A percentile compares a stretch with the other conserved stretches of the same genome.
Conservation (phyloP, 1,140 invertebrate species). For the Pomacea maculata region DNA sequence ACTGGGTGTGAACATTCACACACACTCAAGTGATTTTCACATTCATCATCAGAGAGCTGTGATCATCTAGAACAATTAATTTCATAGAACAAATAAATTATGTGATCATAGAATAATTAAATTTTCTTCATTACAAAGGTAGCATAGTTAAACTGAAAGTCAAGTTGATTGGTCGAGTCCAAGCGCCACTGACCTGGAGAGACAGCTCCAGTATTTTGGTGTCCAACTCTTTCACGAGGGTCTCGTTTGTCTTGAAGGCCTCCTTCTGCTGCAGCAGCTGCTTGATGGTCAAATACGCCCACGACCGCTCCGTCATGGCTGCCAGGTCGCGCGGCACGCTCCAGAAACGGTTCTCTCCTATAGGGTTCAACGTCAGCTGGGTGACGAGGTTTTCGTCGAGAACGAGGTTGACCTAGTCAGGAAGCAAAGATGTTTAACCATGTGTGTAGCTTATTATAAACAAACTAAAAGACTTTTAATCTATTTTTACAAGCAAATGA, state of each 20-base stretch:
- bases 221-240: conserved; percentile 37
- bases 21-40: not conserved
- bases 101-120: too few species aligned
- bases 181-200: conserved; percentile 40
- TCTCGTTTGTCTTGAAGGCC: conserved; percentile 15
- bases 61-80: too few species aligned
- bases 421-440: conserved; percentile 34
- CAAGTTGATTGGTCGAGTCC: too few species aligned
- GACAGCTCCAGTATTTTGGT: conserved; percentile 39
- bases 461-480: too few species aligned
- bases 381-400: conserved; percentile 15
- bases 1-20: not conserved
- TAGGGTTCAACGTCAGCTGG: not conserved
- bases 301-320: conserved; percentile 73
- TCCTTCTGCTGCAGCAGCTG: conserved; percentile 70
- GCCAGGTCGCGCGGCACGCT: conserved; percentile 68
- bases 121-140: not conserved
- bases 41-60: not conserved
- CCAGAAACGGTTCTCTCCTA: conserved; percentile 53
- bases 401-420: conserved; percentile 12
- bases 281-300: conserved; percentile 77
- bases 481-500: too few species aligned
- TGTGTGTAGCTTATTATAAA: too few species aligned
- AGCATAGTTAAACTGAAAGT: not conserved
- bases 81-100: too few species aligned